Percentiles rank a stretch among this genome's conserved stretches.
phyloP scores from a whole-genome alignment of 2,888 invertebrate species.

The Crossocerus cetratus region DNA sequence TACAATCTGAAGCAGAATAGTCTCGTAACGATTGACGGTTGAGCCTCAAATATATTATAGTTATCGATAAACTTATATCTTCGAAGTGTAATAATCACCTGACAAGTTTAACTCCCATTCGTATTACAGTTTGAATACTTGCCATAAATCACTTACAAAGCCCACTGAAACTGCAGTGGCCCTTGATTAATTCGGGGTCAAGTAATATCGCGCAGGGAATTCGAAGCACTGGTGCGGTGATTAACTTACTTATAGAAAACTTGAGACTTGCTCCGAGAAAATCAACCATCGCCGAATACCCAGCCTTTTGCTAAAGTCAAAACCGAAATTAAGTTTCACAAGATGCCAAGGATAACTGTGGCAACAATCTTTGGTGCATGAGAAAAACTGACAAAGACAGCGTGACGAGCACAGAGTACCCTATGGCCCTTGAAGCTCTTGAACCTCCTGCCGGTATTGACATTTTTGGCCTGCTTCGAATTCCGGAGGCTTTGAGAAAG shows the following conservation, averaged over 20 bases:
- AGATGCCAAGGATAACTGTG: no score
- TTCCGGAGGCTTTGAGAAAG: no score
- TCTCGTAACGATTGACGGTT: conserved; percentile 1
- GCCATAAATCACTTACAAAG: conserved; percentile 43
- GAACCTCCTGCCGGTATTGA: no score
- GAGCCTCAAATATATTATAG: background rate
- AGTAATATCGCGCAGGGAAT: conserved; percentile 56
- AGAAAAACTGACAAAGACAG: no score
- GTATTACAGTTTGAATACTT: conserved; percentile 2
- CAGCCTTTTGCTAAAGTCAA: conserved; percentile 33
- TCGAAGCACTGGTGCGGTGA: conserved; percentile 50
- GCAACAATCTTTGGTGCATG: no score
- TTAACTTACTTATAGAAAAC: conserved; percentile 64
- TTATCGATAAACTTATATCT: background rate
- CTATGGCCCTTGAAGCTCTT: no score
- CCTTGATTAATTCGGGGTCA: conserved; percentile 51
- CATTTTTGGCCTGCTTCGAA: no score
- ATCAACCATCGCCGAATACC: conserved; percentile 29
- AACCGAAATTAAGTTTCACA: conserved; percentile 58
- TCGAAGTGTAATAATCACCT: conserved; percentile 18
- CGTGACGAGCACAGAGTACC: no score
- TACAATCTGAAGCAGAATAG: no score
- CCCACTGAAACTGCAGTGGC: conserved; percentile 49
- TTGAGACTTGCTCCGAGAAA: conserved; percentile 42
- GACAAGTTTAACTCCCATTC: conserved; percentile 13